A percentile compares a stretch with the other conserved stretches of the same genome.
phyloP scores from a whole-genome alignment of 2,113 vertebrate species.

The Dascyllus trimaculatus region DNA sequence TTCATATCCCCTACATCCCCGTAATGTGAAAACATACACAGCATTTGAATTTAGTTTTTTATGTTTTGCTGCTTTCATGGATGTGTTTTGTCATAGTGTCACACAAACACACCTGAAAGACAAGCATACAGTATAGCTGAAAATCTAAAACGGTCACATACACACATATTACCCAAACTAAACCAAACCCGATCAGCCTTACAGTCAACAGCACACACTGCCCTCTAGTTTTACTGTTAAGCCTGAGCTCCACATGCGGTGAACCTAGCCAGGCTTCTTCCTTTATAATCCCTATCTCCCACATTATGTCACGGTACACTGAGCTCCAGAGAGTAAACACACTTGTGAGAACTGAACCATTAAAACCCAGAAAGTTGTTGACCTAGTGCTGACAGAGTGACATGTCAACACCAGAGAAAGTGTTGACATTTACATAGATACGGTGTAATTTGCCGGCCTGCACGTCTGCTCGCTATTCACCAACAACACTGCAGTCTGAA shows the following conservation, averaged over 20 bases:
- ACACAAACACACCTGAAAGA: no score
- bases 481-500: background rate
- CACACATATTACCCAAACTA: background rate
- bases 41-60: no score
- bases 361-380: background rate
- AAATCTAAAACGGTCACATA: no score
- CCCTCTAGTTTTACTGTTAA: background rate
- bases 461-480: background rate
- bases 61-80: no score
- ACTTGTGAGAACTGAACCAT: background rate
- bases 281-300: conserved; percentile 4
- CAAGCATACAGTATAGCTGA: no score
- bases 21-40: no score
- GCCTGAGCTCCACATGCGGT: background rate
- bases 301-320: conserved; percentile 1
- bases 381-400: conserved; percentile 3
- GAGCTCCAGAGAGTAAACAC: conserved; percentile 19
- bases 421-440: conserved; percentile 27
- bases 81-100: no score
- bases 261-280: background rate
- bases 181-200: background rate
- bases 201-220: conserved; percentile 6
- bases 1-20: no score
- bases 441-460: background rate
- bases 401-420: conserved; percentile 8